phyloP scores from a whole-genome alignment of 2,888 invertebrate genomes.

The Ellobium chinense region DNA sequence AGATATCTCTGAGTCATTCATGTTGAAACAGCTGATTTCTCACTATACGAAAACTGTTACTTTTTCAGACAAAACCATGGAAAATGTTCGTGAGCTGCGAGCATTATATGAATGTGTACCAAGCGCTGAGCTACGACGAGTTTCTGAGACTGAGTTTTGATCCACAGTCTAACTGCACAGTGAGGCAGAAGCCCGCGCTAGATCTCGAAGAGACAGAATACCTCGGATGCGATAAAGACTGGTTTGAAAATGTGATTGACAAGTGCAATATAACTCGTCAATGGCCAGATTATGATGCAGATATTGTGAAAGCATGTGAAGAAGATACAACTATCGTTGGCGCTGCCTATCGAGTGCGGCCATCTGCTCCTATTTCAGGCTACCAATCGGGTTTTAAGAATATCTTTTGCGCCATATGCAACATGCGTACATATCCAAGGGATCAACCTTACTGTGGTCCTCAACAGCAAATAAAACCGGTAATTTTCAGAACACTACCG shows the following conservation, averaged over 20 bases:
- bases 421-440: background rate
- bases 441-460: background rate
- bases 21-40: too few relatives aligned
- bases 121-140: background rate
- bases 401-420: constrained; percentile 26
- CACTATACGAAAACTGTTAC: too few relatives aligned
- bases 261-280: constrained; percentile 16
- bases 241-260: background rate
- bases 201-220: background rate
- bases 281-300: constrained; percentile 3
- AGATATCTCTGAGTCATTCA: too few relatives aligned
- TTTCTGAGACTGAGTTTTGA: background rate
- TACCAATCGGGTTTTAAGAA: background rate
- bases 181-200: background rate
- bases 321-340: background rate
- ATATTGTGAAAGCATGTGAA: constrained; percentile 4
- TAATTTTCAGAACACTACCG: background rate
- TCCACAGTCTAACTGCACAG: background rate
- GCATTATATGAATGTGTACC: constrained; percentile 7
- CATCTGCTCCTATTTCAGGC: background rate
- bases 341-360: background rate
- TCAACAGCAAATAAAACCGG: background rate
- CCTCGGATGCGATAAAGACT: background rate
- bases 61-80: background rate
- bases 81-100: background rate